Evolutionary conservation across 2,113 vertebrate species (phyloP), one percentile per base, ranked within the genome.

Genomic region (Albula goreensis): DNA sequence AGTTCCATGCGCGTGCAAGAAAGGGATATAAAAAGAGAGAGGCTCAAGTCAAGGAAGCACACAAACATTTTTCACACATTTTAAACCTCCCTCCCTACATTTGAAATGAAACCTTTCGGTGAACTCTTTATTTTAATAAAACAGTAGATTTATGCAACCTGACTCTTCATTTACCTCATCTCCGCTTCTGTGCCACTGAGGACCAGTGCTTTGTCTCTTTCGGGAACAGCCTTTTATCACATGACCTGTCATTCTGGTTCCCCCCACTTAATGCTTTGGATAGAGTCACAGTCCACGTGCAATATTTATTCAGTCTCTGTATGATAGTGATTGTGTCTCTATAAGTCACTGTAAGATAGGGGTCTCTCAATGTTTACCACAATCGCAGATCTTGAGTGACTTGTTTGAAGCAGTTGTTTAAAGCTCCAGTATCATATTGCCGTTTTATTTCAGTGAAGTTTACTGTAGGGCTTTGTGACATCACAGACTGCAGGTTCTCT

Each of bases 31-130:
- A 8, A 70, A 22, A 70, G 63, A 70, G 63, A 70, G 17, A 70
- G 63, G n/a, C 7, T 10, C 17, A 57, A 70, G 49, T 51, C n/a
- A 83, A 78, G 41, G 25, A 78, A 57, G 19, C 10, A 78, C 31
- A 57, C 53, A 48, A 11, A 78, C 22, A 78, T 77, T 48, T n/a
- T 52, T 85, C 60, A 80, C 79, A 80, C 56, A 80, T 31, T 53
- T 51, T 31, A 74, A 74, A 19, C 8, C 70, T n/a, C 60, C 70
- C 63, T 74, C 70, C n/a, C n/a, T n/a, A 74, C 19, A 13, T 50
- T 82, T 83, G 78, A 49, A 7, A 22, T 82, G 48, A 86, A 74
- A 74, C 53, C 70, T 74, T 31, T 31, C 22, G 31, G 22, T 31
- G 2, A 74, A n/a, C 31, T 10, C n/a, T 31, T 74, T 31, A 9